Conservation (phyloP, 2,888 invertebrate species). For the Platycheirus rosarum region DNA sequence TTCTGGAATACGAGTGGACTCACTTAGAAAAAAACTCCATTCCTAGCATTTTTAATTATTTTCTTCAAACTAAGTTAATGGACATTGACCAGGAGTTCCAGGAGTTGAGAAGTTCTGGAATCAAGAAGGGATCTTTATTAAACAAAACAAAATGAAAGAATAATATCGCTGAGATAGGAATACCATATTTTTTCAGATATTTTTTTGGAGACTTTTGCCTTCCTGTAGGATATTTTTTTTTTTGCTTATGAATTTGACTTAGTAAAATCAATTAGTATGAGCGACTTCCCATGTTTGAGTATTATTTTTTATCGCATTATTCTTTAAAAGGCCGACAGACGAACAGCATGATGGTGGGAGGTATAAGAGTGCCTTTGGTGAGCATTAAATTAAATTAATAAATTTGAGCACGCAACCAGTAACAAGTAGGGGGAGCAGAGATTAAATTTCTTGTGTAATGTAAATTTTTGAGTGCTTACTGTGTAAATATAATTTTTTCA, state of each 20-base stretch:
- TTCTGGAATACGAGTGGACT: conserved; percentile 21
- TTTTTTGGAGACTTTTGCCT: conserved; percentile 6
- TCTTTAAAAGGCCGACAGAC: conserved; percentile 31
- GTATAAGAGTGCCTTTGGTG: too few relatives aligned
- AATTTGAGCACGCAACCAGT: too few relatives aligned
- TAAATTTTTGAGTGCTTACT: too few relatives aligned
- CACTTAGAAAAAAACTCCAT: conserved; percentile 34
- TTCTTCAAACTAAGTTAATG: conserved; percentile 22
- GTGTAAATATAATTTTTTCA: too few relatives aligned
- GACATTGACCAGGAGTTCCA: conserved; percentile 1
- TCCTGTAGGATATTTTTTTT: too few relatives aligned
- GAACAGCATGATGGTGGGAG: neutral
- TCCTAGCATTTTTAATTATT: conserved; percentile 71
- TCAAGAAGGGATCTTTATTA: conserved; percentile 17
- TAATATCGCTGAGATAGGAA: neutral
- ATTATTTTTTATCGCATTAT: conserved; percentile 44
- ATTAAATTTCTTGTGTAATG: too few relatives aligned
- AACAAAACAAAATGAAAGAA: conserved; percentile 32
- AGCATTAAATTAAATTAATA: too few relatives aligned
- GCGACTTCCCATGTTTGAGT: conserved; percentile 64
- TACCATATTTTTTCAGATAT: neutral
- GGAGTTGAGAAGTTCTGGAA: neutral
- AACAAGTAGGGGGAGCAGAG: too few relatives aligned
- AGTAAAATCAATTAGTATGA: conserved; percentile 70
- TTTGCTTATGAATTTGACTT: conserved; percentile 26